Evolutionary conservation across 92 coral and sea anemone species (phyloP).

Genomic region (Chrysogorgia sp.): DNA sequence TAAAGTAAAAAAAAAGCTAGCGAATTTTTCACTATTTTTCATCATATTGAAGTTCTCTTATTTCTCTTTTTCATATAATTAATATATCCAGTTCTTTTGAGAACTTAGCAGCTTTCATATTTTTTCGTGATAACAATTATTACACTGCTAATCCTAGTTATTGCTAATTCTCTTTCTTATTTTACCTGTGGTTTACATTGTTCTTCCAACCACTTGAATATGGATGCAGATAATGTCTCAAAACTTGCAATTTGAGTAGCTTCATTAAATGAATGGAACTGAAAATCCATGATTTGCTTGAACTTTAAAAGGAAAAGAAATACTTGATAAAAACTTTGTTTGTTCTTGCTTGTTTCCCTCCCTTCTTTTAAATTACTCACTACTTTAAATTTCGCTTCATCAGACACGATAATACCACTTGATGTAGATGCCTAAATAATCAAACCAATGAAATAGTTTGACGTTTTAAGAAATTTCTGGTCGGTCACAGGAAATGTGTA

Average conservation of each 20-base stretch:
- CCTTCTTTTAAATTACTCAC: slow-evolving; percentile 71
- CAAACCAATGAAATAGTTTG: no score
- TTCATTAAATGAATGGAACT: slow-evolving; percentile 83
- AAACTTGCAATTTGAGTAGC: slow-evolving; percentile 79
- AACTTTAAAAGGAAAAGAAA: slow-evolving; percentile 53
- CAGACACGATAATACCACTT: slow-evolving; percentile 66
- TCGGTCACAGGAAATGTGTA: no score
- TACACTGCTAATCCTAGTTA: not conserved
- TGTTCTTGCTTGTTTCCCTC: no score
- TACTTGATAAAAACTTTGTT: not conserved
- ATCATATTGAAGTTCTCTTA: no score
- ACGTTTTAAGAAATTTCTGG: no score
- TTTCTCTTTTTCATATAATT: no score
- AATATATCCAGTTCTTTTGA: no score
- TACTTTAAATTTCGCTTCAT: slow-evolving; percentile 92
- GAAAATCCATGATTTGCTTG: slow-evolving; percentile 88
- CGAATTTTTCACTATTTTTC: no score
- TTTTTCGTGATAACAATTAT: no score
- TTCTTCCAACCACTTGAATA: slow-evolving; percentile 95
- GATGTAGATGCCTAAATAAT: slow-evolving; percentile 1
- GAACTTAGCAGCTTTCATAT: no score
- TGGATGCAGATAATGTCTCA: slow-evolving; percentile 86
- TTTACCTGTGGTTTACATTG: slow-evolving; percentile 97
- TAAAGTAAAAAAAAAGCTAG: no score
- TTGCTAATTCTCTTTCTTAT: not conserved